Evolutionary conservation across 2,113 vertebrate species (phyloP), one percentile per base, ranked within the genome.

Genomic region (Emydura subglobosa): DNA sequence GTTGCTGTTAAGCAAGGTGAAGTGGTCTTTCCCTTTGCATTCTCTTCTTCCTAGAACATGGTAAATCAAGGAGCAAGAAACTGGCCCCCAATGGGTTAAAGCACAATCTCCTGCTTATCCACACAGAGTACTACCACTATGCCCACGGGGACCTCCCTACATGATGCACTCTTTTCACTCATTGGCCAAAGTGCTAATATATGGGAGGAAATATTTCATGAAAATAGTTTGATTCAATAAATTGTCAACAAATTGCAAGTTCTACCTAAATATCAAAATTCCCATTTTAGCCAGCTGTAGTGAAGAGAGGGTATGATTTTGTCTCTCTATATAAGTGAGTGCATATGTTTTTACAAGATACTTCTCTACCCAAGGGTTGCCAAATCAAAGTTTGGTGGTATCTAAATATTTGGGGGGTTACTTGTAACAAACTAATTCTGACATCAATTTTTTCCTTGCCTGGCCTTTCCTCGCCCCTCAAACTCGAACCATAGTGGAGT

Each of bases 1-100:
- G 53, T 89, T 96, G 68, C 87, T 95, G 81, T 85, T 94, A 95
- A 57, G 53, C 49, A 95, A 83, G 65, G 39, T 83, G 95, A 79
- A 85, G 74, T 22, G 31, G 29, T 94, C 47, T 96, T 97, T 96
- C 53, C 79, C 31, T 90, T 95, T 91, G n/a, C 96, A 72, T 95
- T 91, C 16, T 88, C 34, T 86, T 34, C 65, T 82, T 95, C 47
- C 72, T 92, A 95, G 89, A 90, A 79, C 14, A 85, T 96, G 91
- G 44, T 86, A 87, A 10, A 80, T 95, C 4, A 1, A 95, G 83
- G 79, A 92, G 81, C 12, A 91, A 88, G 94, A 94, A 68, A 91
- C 59, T 93, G 61, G 95, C 88, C 68, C 86, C 92, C 95, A 95
- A 72, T 29, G 65, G 96, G 90, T 92, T n/a, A 27, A 9, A 2